Conservation (phyloP, 2,797 vertebrate genomes). For the Anguilla marmorata region DNA sequence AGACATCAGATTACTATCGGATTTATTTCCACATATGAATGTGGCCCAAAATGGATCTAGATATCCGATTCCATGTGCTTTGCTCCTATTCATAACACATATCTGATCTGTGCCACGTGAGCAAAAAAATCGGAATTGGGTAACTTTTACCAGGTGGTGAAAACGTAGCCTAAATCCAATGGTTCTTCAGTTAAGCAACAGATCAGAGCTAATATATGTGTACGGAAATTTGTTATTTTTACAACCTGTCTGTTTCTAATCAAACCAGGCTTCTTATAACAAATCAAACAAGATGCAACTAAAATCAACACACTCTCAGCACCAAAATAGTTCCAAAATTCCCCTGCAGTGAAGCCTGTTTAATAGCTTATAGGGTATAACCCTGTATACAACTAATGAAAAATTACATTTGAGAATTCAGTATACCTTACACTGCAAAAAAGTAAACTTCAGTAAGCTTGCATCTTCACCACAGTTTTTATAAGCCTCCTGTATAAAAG, state of each 20-base stretch:
- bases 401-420: not conserved
- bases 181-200: not conserved
- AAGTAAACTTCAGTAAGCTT: not conserved
- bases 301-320: not conserved
- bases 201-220: not conserved
- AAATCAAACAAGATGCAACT: not conserved
- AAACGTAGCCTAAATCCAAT: not conserved
- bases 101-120: no score
- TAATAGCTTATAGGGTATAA: not conserved
- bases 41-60: no score
- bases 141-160: no score
- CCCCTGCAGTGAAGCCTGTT: not conserved
- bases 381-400: not conserved
- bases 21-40: no score
- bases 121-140: no score
- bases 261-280: not conserved
- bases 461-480: not conserved
- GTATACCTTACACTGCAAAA: slow-evolving; percentile 15
- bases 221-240: not conserved
- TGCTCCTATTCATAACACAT: no score
- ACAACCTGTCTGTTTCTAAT: not conserved
- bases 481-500: not conserved
- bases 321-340: not conserved
- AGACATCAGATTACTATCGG: no score
- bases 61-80: no score